phyloP scores from a whole-genome alignment of 2,113 vertebrate genomes.

The Chunga burmeisteri region DNA sequence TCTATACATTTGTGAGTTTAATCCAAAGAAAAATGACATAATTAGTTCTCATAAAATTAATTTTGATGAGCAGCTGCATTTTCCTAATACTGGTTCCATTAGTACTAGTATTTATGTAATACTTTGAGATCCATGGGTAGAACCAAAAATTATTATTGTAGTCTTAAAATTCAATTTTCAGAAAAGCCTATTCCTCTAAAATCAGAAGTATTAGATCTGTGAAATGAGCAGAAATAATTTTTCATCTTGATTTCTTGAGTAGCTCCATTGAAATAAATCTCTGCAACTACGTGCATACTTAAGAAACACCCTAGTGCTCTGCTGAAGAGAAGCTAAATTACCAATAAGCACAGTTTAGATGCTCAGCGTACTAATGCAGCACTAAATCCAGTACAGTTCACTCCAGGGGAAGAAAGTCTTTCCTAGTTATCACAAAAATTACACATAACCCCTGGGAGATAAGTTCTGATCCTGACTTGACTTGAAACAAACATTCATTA shows the following conservation, averaged over 20 bases:
- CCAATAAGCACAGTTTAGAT: background rate
- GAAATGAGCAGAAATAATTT: slow-evolving; percentile 23
- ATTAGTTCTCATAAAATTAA: background rate
- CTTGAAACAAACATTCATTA: slow-evolving; percentile 41
- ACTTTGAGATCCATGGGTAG: background rate
- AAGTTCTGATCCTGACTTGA: background rate
- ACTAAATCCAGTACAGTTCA: slow-evolving; percentile 16
- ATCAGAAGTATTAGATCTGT: background rate
- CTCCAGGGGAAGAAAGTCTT: slow-evolving; percentile 1
- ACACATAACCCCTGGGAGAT: background rate
- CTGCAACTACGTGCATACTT: background rate
- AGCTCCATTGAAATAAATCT: slow-evolving; percentile 23
- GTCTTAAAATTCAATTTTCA: slow-evolving; percentile 17
- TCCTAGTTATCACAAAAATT: slow-evolving; percentile 39
- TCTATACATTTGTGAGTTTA: background rate
- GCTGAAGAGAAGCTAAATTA: slow-evolving; percentile 32
- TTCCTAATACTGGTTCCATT: background rate
- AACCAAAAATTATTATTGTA: background rate
- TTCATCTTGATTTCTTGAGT: background rate
- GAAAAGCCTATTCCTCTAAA: background rate
- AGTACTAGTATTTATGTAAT: background rate
- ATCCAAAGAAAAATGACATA: background rate
- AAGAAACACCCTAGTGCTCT: background rate
- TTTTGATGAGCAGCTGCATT: background rate
- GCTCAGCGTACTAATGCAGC: background rate